Evolutionary conservation across 2,113 vertebrate genomes (phyloP).

Genomic region (Takifugu flavidus): DNA sequence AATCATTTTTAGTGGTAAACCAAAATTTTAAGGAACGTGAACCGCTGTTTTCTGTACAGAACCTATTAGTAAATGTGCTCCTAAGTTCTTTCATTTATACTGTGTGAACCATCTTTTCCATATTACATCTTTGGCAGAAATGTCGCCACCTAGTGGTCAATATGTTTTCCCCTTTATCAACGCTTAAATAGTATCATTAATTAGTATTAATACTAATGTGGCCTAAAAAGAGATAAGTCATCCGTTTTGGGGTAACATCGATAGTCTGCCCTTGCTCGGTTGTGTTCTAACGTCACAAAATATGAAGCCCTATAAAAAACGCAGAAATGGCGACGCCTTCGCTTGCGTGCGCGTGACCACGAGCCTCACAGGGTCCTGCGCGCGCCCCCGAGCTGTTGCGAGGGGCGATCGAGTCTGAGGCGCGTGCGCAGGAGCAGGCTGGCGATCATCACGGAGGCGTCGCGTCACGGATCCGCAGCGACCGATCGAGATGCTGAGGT

Average conservation of each 20-base stretch:
- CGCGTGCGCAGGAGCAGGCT: slow-evolving; percentile 60
- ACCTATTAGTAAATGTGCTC: too few species aligned
- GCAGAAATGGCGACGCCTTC: not conserved
- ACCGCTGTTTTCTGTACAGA: too few species aligned
- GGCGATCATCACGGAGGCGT: slow-evolving; percentile 51
- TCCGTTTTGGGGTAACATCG: too few species aligned
- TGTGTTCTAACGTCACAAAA: too few species aligned
- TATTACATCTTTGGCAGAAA: slow-evolving; percentile 9
- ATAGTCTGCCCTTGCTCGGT: too few species aligned
- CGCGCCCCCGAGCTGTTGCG: slow-evolving; percentile 73
- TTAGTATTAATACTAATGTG: too few species aligned
- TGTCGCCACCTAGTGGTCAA: slow-evolving; percentile 27
- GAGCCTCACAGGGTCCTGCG: slow-evolving; percentile 45
- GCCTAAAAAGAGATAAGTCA: too few species aligned
- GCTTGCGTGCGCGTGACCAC: not conserved
- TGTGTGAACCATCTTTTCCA: too few species aligned
- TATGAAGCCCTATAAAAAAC: not conserved
- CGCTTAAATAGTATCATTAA: too few species aligned
- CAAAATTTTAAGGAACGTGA: too few species aligned
- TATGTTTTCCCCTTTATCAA: not conserved
- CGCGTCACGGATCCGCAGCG: slow-evolving; percentile 78
- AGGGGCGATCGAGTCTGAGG: slow-evolving; percentile 66
- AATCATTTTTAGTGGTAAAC: too few species aligned
- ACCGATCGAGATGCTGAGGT: slow-evolving; percentile 73
- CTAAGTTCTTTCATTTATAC: too few species aligned